Base-by-base conservation (phyloP, 2,888 invertebrate species). In the Lagria hirta region DNA sequence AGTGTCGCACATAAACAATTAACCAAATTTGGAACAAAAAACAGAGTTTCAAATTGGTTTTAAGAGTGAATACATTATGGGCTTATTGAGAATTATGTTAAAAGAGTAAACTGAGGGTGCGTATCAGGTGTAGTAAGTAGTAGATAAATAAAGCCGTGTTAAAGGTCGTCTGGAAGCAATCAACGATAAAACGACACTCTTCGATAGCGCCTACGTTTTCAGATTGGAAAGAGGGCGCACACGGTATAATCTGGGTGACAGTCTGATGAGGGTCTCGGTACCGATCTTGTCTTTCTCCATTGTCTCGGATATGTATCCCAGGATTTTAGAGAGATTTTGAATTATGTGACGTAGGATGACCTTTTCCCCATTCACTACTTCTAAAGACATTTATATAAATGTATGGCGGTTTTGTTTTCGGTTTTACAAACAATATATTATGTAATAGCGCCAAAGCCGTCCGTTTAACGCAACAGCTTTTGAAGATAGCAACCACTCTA, bases 271-370 rank as follows among this genome's bases (percentile, higher is more conserved):
- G 47, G 47, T 47, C 43, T 32, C 47, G 37, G 43, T 42, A 41
- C 47, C n/a, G 47, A 47, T 47, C 47, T 42, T 43, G 47, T 46
- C 46, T 41, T 46, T 34, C 47, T 37, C 47, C 42, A 47, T 47
- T 47, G 47, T 47, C 47, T 47, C 37, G 37, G 47, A 47, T 47
- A 47, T 47, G 47, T 47, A 47, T 47, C 47, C 43, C 24, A 32
- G 47, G 47, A 47, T 47, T 47, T 47, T 36, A 38, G 38, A 38
- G 43, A 47, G 47, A 47, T 47, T 47, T 47, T 43, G 47, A 47
- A 47, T 47, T 47, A 47, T 47, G 43, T 43, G 47, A 47, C 38
- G 43, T 38, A 20, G 47, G 34, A 34, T 34, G 47, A 47, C 47
- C 47, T 47, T 47, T 47, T 47, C 38, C 37, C 40, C 35, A 41